These are phyloP conservation scores for Conomelus anceps DNA, from an alignment of 2,888 invertebrate genomes.

Conservation along the genomic window DNA sequence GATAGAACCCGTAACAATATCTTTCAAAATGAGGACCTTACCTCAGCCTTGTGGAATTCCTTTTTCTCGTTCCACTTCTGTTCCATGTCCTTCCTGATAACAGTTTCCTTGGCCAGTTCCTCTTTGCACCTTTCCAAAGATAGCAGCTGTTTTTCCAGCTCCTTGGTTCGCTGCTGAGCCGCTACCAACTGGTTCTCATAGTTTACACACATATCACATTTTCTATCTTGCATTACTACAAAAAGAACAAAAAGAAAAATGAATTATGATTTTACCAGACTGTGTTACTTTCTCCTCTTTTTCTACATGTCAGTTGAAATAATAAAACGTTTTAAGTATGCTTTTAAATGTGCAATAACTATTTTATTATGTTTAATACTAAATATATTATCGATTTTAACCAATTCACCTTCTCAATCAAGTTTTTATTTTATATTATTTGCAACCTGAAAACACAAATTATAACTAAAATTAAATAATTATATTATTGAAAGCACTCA, in stretches of 20 bases:
- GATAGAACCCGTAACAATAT: no score
- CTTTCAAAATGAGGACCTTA: no score
- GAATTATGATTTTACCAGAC: background rate
- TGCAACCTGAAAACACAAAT: background rate
- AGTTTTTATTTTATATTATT: background rate
- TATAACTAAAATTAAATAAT: background rate
- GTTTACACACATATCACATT: constrained; percentile 82
- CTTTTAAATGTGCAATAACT: no score
- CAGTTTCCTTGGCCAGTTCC: constrained; percentile 63
- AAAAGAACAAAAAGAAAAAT: background rate
- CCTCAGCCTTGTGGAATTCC: constrained; percentile 63
- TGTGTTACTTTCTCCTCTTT: background rate
- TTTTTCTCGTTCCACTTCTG: constrained; percentile 70
- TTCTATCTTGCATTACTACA: constrained; percentile 24
- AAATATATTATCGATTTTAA: no score
- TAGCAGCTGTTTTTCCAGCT: constrained; percentile 42
- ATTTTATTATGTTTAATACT: no score
- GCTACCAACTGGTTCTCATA: constrained; percentile 76
- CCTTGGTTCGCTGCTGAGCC: constrained; percentile 50
- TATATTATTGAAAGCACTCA: no score
- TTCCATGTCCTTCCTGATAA: constrained; percentile 67
- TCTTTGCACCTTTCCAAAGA: constrained; percentile 47
- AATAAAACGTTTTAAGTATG: no score
- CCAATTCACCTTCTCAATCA: no score
- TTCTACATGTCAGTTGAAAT: background rate